These are phyloP conservation scores for Tenthredo scrophulariae DNA, from an alignment of 2,888 invertebrate species.

Conservation along the genomic window DNA sequence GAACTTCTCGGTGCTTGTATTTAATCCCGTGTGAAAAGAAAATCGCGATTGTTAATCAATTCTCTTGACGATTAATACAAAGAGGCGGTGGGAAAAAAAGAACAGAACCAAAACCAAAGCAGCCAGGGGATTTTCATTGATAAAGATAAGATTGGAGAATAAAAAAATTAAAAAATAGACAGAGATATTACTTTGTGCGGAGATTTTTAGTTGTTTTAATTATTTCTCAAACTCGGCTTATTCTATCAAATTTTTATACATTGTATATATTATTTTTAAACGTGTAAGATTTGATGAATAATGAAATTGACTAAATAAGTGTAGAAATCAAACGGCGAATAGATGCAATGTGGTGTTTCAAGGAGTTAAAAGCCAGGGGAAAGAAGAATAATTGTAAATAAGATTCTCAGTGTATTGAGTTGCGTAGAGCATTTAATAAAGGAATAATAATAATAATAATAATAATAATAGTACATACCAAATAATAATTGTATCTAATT, in stretches of 20 bases:
- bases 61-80: background rate
- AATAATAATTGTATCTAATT: slow-evolving; percentile 70
- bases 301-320: background rate
- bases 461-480: slow-evolving; percentile 73
- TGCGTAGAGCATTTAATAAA: slow-evolving; percentile 76
- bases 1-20: background rate
- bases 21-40: background rate
- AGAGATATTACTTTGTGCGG: background rate
- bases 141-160: background rate
- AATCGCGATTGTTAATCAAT: background rate
- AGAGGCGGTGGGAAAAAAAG: background rate
- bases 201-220: no score
- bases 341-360: slow-evolving; percentile 57
- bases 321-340: background rate
- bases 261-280: background rate
- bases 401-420: slow-evolving; percentile 72
- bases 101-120: background rate
- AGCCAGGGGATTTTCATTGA: background rate
- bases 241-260: background rate
- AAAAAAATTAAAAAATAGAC: no score
- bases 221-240: background rate
- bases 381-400: slow-evolving; percentile 69
- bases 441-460: slow-evolving; percentile 72
- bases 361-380: slow-evolving; percentile 71
- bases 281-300: background rate